Evolutionary conservation across 2,888 invertebrate genomes (phyloP).

Genomic region (Nemurella pictetii): DNA sequence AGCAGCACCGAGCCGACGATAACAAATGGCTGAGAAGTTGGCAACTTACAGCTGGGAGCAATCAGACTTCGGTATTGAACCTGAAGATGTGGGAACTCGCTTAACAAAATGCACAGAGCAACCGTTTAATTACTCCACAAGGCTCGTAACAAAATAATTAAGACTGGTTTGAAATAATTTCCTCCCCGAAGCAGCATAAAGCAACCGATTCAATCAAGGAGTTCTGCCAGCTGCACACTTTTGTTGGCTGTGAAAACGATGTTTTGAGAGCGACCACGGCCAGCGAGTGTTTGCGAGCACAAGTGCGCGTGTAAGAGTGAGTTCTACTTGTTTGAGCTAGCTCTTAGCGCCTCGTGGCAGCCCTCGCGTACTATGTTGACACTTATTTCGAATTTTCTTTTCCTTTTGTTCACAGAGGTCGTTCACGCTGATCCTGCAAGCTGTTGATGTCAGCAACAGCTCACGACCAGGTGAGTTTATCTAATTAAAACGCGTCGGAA

Average conservation of each 20-base stretch:
- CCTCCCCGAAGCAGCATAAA: too few species aligned
- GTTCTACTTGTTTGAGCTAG: slow-evolving; percentile 11
- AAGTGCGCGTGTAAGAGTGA: not conserved
- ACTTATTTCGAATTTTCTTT: slow-evolving; percentile 37
- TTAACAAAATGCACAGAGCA: too few species aligned
- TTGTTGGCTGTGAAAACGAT: too few species aligned
- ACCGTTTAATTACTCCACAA: too few species aligned
- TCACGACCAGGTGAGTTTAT: slow-evolving; percentile 67
- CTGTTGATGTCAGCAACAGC: slow-evolving; percentile 81
- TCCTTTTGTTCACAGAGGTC: slow-evolving; percentile 74
- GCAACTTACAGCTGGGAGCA: too few species aligned
- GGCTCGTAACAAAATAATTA: too few species aligned
- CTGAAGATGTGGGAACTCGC: too few species aligned
- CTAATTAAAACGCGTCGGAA: not conserved
- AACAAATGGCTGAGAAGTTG: not conserved
- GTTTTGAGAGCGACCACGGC: not conserved
- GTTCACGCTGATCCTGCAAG: slow-evolving; percentile 89
- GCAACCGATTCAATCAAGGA: too few species aligned
- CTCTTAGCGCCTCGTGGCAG: slow-evolving; percentile 27
- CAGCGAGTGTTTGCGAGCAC: not conserved
- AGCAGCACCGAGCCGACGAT: not conserved
- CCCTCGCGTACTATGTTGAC: slow-evolving; percentile 27
- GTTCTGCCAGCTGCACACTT: not conserved
- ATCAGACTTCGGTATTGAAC: too few species aligned
- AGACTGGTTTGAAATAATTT: too few species aligned